Percentiles rank a stretch among this genome's conserved stretches.
phyloP scores from a whole-genome alignment of 64 coral and sea anemone species.

The Exaiptasia diaphana region DNA sequence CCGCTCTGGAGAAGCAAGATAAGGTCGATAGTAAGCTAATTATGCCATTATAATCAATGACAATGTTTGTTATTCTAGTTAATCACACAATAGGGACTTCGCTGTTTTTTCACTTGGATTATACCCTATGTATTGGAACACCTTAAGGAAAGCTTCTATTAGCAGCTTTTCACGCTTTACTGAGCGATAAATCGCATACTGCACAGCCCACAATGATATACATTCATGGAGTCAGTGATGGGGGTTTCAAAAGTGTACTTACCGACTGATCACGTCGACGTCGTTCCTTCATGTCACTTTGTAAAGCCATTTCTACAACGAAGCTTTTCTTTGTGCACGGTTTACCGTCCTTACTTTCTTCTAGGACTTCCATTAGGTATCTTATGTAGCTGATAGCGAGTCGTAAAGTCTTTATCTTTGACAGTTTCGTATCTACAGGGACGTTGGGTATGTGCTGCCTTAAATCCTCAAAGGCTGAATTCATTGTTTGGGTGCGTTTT shows the following conservation, averaged over 20 bases:
- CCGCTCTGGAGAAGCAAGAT: conserved; percentile 17
- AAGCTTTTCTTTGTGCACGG: conserved; percentile 66
- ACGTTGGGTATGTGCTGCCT: conserved; percentile 90
- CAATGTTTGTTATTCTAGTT: not conserved
- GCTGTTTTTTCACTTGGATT: no score
- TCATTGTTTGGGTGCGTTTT: conserved; percentile 94
- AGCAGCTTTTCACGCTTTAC: no score
- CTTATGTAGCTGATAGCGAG: conserved; percentile 91
- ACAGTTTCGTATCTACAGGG: conserved; percentile 82
- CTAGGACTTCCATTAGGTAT: conserved; percentile 82
- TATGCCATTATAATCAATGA: not conserved
- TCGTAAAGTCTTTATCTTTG: conserved; percentile 92
- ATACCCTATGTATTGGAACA: no score
- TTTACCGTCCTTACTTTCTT: conserved; percentile 80
- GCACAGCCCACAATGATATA: no score
- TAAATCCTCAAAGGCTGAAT: conserved; percentile 85
- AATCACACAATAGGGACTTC: not conserved
- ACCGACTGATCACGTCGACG: conserved; percentile 67
- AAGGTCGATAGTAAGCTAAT: not conserved
- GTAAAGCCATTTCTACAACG: conserved; percentile 75
- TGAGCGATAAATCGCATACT: no score
- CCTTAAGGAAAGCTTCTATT: not conserved
- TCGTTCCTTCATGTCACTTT: conserved; percentile 77
- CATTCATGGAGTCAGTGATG: no score
- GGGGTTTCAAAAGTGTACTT: no score